Conservation (phyloP, 1,140 invertebrate genomes). For the Melanaphis sacchari region DNA sequence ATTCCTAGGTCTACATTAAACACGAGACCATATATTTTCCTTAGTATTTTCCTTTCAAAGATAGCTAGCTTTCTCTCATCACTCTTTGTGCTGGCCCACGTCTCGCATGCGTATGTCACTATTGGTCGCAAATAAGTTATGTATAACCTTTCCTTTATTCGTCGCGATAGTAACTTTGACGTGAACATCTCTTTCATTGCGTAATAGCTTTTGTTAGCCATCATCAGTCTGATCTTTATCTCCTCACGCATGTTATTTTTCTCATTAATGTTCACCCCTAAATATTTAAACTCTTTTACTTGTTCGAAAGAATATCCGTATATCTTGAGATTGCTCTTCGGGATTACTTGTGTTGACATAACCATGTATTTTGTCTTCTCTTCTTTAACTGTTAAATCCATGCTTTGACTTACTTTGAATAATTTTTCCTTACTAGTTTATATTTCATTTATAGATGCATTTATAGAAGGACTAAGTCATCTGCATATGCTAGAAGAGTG, state of each 20-base stretch:
- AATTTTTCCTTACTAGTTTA: no score
- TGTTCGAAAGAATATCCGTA: background rate
- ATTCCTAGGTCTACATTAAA: constrained; percentile 1
- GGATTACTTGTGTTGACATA: no score
- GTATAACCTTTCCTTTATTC: constrained; percentile 15
- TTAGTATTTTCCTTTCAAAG: constrained; percentile 16
- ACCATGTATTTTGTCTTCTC: no score
- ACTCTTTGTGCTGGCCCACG: background rate
- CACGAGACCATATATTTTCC: no score
- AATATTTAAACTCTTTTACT: background rate
- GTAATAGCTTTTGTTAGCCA: background rate
- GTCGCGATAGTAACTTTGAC: background rate
- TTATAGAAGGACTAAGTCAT: no score
- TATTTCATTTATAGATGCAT: no score
- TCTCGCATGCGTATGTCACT: no score
- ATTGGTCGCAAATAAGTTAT: background rate
- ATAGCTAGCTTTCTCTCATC: background rate
- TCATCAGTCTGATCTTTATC: no score
- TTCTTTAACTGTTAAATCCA: no score
- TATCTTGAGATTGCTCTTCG: background rate
- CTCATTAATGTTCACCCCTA: no score
- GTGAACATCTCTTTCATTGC: constrained; percentile 5
- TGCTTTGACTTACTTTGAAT: no score
- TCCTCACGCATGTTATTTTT: no score
- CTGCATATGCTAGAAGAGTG: background rate